Evolutionary conservation across 2,888 invertebrate species (phyloP).

Genomic region (Euproctis similis): DNA sequence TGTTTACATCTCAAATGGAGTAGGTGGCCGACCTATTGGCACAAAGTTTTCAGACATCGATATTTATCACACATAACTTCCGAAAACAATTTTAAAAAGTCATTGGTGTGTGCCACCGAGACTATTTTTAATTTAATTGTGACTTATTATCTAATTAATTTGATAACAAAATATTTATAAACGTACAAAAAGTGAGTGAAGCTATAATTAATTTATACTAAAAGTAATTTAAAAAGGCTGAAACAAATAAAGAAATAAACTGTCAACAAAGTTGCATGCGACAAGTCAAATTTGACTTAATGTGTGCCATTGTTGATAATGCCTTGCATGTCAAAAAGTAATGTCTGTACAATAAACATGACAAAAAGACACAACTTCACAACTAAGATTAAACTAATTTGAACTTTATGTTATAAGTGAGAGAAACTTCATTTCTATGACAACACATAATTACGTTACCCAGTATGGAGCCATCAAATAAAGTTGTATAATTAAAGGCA

Average conservation of each 20-base stretch:
- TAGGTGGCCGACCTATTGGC: too few relatives aligned
- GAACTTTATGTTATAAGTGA: accelerated
- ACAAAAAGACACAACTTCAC: slow-evolving; percentile 5
- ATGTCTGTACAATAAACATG: slow-evolving; percentile 20
- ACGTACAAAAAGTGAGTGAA: too few relatives aligned
- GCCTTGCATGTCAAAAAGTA: slow-evolving; percentile 45
- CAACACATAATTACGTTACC: slow-evolving; percentile 7
- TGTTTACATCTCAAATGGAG: too few relatives aligned
- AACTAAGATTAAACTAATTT: not conserved
- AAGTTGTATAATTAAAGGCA: slow-evolving; percentile 50
- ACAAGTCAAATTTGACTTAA: slow-evolving; percentile 36
- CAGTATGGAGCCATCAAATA: slow-evolving; percentile 20
- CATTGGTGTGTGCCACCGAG: too few relatives aligned
- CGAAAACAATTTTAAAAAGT: too few relatives aligned
- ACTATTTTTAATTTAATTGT: too few relatives aligned
- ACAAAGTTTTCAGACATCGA: too few relatives aligned
- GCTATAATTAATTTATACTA: too few relatives aligned
- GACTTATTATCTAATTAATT: too few relatives aligned
- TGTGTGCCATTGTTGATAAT: slow-evolving; percentile 36
- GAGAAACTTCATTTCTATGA: slow-evolving; percentile 5
- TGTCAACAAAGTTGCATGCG: slow-evolving; percentile 18
- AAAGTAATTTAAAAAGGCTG: too few relatives aligned
- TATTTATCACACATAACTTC: too few relatives aligned
- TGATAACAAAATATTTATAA: too few relatives aligned
- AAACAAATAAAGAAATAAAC: slow-evolving; percentile 20